Base-by-base conservation (phyloP, 1,140 invertebrate genomes). In the Pogonognathellus flavescens region DNA sequence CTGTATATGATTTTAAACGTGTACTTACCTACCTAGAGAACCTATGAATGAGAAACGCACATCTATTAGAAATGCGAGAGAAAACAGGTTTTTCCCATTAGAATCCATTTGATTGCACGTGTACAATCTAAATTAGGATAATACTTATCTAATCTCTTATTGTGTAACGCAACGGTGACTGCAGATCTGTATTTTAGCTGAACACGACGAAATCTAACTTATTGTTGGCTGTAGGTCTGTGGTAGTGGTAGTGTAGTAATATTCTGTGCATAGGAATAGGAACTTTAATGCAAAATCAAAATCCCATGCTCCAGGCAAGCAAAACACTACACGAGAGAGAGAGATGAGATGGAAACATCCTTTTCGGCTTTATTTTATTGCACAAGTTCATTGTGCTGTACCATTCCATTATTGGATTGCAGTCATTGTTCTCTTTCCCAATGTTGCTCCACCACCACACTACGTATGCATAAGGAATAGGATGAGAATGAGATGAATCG, bases 11-110 rank as follows among this genome's bases (percentile, higher is more conserved):
- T 41, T 41, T 41, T 41, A 41, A 41, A 3, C 31, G 6, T 41
- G 31, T 41, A 41, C 31, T 3, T 41, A 6, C 6, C 1, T 6
- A 41, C 2, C 31, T 41, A 41, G 31, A 41, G 6, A 41, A 41
- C n/a, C n/a, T n/a, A n/a, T 41, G 31, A 6, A 41, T 41, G 31
- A 76, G 25, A 49, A 49, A 16, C 31, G 11, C 22, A 31, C 6
- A 25, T 1, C 11, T 22, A 7, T 62, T 62, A 62, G 16, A 62
- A 62, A 62, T 62, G 59, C 10, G 16, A 72, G 66, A 49, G 66
- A 72, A 72, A 72, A 72, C 70, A 76, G 13, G 70, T 76, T 76
- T 72, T n/a, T 16, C 70, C 41, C 70, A 76, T 76, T 76, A 76
- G n/a, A 76, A 76, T 76, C 25, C 70, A 76, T 76, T 50, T 50